Conservation (phyloP, 2,113 vertebrate species). For the Cebus imitator region DNA sequence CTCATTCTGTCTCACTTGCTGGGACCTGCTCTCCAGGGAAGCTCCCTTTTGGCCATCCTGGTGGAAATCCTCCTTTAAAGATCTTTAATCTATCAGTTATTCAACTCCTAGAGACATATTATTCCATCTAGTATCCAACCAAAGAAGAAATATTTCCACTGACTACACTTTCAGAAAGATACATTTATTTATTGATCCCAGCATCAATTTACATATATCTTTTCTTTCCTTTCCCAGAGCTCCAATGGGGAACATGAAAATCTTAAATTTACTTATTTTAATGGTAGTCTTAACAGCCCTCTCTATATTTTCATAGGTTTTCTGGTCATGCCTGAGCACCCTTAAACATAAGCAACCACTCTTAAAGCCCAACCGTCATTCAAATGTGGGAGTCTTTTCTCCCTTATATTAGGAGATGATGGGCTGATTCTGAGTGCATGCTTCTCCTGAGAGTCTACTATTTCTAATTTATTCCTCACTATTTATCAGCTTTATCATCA, state of each 20-base stretch:
- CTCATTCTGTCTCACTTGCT: no score
- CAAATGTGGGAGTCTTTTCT: background rate
- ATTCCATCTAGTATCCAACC: background rate
- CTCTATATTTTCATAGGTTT: background rate
- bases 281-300: background rate
- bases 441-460: background rate
- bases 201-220: background rate
- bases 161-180: background rate
- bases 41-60: no score
- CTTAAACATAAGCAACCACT: background rate
- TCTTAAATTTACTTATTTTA: background rate
- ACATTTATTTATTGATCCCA: background rate
- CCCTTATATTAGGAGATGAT: background rate
- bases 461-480: background rate
- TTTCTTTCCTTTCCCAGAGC: background rate
- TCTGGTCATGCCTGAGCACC: background rate
- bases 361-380: background rate
- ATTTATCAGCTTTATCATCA: background rate
- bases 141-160: background rate
- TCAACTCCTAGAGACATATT: background rate
- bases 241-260: background rate
- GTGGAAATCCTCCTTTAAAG: background rate
- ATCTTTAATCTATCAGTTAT: background rate
- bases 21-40: no score
- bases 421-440: background rate